Evolutionary conservation across 1,140 invertebrate genomes (phyloP).

Genomic region (Drosophila sulfurigaster): DNA sequence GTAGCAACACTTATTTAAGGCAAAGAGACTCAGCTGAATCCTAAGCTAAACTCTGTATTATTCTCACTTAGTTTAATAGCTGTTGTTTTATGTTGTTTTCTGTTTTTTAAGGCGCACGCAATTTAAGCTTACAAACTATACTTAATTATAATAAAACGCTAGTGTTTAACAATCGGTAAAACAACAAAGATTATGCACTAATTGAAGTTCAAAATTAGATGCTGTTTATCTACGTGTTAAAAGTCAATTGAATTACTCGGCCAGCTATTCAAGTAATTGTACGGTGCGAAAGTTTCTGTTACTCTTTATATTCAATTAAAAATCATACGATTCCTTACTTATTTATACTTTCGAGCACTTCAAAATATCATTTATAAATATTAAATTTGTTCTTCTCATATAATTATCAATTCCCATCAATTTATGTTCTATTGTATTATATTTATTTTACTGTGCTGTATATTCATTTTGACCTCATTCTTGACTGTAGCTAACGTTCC

Average conservation of each 20-base stretch:
- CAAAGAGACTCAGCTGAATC: constrained; percentile 14
- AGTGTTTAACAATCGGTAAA: not conserved
- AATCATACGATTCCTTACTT: no score
- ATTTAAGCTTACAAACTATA: not conserved
- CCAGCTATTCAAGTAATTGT: not conserved
- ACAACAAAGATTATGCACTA: not conserved
- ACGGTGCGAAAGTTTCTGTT: not conserved
- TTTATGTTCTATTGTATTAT: no score
- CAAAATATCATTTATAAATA: no score
- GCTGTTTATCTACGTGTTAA: not conserved
- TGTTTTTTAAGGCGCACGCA: not conserved
- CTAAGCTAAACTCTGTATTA: constrained; percentile 8
- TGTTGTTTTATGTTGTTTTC: not conserved
- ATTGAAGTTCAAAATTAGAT: not conserved
- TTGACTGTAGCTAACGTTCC: not conserved
- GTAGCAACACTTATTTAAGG: constrained; percentile 3
- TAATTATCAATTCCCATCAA: no score
- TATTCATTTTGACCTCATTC: not conserved
- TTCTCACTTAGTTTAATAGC: constrained; percentile 17
- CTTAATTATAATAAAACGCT: not conserved
- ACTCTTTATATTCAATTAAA: not conserved
- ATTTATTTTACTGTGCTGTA: no score
- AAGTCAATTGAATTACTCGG: not conserved
- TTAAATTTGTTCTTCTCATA: no score
- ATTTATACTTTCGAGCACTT: no score